Conservation (phyloP, 2,888 invertebrate species). For the Stictocephala bisonia region DNA sequence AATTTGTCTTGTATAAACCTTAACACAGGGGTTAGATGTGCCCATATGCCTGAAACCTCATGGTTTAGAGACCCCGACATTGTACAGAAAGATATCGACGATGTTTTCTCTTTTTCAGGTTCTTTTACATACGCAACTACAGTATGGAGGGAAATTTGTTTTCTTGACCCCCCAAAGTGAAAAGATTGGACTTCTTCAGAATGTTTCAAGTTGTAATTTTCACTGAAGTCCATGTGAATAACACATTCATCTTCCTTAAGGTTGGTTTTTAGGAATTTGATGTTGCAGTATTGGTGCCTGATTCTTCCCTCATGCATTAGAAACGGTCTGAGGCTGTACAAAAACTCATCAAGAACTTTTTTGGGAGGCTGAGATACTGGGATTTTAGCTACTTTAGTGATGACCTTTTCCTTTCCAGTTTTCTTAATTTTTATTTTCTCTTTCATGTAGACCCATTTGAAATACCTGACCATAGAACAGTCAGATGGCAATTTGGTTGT, state of each 20-base stretch:
- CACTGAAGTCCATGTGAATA: constrained; percentile 20
- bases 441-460: too few species aligned
- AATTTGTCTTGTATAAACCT: background rate
- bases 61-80: constrained; percentile 6
- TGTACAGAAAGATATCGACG: background rate
- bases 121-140: constrained; percentile 5
- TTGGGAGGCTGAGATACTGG: too few species aligned
- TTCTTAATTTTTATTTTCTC: too few species aligned
- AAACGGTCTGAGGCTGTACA: too few species aligned
- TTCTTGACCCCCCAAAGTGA: constrained; percentile 18
- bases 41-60: constrained; percentile 10
- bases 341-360: too few species aligned
- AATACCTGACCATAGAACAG: too few species aligned
- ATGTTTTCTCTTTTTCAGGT: background rate
- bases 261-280: background rate
- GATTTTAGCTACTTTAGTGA: too few species aligned
- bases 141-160: constrained; percentile 9
- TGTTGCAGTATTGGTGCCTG: background rate
- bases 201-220: background rate
- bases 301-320: constrained; percentile 1
- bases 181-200: constrained; percentile 4
- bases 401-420: too few species aligned
- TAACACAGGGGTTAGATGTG: background rate
- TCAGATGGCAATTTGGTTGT: too few species aligned
- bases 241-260: background rate